Percentiles rank a stretch among this genome's conserved stretches.
Evolutionary conservation across 2,113 vertebrate species (phyloP).

Genomic region (Isichthys henryi): DNA sequence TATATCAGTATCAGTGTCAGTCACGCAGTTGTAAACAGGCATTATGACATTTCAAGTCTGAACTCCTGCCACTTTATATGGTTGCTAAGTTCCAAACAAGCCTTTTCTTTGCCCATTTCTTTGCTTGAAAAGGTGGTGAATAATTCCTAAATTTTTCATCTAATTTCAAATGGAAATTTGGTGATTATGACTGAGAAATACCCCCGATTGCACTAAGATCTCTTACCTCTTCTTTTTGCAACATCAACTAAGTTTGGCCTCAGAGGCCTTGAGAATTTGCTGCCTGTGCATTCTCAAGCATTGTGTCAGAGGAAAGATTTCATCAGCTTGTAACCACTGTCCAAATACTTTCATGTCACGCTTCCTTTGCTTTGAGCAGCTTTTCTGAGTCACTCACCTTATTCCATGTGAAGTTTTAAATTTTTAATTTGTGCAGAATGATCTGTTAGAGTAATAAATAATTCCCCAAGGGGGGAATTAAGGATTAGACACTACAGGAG

Average conservation of each 20-base stretch:
- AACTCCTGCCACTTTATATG: neutral
- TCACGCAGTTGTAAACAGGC: neutral
- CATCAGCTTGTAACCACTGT: neutral
- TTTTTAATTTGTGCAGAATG: conserved; percentile 16
- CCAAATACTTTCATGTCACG: neutral
- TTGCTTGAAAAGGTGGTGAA: neutral
- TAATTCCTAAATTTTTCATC: neutral
- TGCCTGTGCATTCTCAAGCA: neutral
- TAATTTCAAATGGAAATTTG: neutral
- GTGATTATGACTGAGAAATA: neutral
- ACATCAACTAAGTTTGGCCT: neutral
- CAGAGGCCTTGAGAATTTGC: neutral
- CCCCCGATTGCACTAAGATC: neutral
- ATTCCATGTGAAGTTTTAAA: neutral
- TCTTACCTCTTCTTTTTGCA: neutral
- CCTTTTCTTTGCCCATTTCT: neutral
- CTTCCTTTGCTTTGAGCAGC: neutral
- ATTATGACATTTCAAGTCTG: neutral
- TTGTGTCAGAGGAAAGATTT: neutral
- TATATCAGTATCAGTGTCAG: neutral
- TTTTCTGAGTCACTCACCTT: neutral
- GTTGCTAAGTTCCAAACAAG: neutral
- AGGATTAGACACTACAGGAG: conserved; percentile 18
- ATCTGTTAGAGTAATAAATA: conserved; percentile 21
- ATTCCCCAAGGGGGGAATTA: neutral